Evolutionary conservation across 2,888 invertebrate species (phyloP), one percentile per base, ranked within the genome.

Genomic region (Boloria euphrosyne): DNA sequence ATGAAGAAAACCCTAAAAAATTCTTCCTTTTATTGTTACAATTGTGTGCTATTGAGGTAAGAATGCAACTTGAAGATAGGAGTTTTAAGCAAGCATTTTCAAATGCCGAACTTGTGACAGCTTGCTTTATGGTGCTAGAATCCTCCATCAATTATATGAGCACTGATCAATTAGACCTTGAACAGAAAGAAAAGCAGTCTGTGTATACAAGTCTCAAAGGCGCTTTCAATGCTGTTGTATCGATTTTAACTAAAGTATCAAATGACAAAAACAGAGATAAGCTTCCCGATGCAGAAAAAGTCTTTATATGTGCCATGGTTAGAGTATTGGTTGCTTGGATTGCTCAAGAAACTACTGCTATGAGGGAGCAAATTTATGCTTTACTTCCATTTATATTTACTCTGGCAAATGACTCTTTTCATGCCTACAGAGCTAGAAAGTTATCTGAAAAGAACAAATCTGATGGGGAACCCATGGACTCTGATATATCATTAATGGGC

Each of bases 41-140:
- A 82, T 90, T 98, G 65, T 95, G 96, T 76, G 97, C 97, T 59
- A 97, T 98, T 80, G 98, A 98, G 93, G 96, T 98, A 1, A 94
- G 98, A 78, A 98, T 98, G 98, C 97, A 97, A 75, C 92, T 98
- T 71, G 98, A 98, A 80, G 97, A 97, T 73, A 95, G 96, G 77
- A 95, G 95, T 79, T 93, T 97, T 74, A 96, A 97, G 82, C 94
- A 96, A 78, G 95, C 96, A 1, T 94, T 95, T 82, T 93, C 94
- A 52, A 95, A 96, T 83, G 95, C 95, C 57, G 96, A 96, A 70
- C 88, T 97, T 54, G 93, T 97, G n/a, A 95, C 96, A 10, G 94
- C 96, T 58, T 97, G 97, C 79, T 98, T 97, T 76, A 93, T 95
- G 62, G 96, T 97, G 62, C 89, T 98, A 68, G 97, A 98, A 80